A percentile compares a stretch with the other conserved stretches of the same genome.
phyloP scores from a whole-genome alignment of 2,888 invertebrate genomes.

The Acanthacorydalis orientalis region DNA sequence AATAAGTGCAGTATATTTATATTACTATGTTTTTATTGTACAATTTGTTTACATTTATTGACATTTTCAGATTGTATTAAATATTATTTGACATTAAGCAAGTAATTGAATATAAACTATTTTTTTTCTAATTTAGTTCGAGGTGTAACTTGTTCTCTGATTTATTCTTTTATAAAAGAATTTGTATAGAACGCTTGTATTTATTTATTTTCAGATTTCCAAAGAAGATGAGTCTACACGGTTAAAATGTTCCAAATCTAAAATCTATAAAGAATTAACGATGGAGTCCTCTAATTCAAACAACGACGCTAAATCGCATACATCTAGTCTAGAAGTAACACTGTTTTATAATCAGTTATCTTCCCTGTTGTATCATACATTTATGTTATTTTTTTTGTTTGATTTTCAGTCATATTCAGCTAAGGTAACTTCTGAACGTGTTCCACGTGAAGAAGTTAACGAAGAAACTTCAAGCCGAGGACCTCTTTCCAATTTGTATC shows the following conservation, averaged over 20 bases:
- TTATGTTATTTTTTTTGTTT: background rate
- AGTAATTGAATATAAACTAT: too few relatives aligned
- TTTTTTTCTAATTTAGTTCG: too few relatives aligned
- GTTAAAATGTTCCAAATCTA: slow-evolving; percentile 4
- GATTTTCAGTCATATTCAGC: background rate
- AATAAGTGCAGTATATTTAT: too few relatives aligned
- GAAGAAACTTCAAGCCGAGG: slow-evolving; percentile 11
- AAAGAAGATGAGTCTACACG: background rate
- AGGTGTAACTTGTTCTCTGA: too few relatives aligned
- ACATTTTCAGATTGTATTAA: too few relatives aligned
- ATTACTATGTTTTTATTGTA: too few relatives aligned
- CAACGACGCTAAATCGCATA: background rate
- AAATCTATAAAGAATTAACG: background rate
- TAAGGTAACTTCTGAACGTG: slow-evolving; percentile 1
- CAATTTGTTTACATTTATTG: too few relatives aligned
- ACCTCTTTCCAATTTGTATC: slow-evolving; percentile 30
- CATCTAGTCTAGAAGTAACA: slow-evolving; percentile 3
- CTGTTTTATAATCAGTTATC: background rate
- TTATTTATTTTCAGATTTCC: slow-evolving; percentile 1
- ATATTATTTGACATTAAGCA: too few relatives aligned
- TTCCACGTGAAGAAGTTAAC: slow-evolving; percentile 1
- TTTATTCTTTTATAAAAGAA: too few relatives aligned
- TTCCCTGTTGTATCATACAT: background rate
- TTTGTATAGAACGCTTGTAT: background rate
- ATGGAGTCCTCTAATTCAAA: slow-evolving; percentile 1